These are phyloP conservation scores for Barbus barbus DNA, from an alignment of 2,113 vertebrate genomes.

Conservation along the genomic window DNA sequence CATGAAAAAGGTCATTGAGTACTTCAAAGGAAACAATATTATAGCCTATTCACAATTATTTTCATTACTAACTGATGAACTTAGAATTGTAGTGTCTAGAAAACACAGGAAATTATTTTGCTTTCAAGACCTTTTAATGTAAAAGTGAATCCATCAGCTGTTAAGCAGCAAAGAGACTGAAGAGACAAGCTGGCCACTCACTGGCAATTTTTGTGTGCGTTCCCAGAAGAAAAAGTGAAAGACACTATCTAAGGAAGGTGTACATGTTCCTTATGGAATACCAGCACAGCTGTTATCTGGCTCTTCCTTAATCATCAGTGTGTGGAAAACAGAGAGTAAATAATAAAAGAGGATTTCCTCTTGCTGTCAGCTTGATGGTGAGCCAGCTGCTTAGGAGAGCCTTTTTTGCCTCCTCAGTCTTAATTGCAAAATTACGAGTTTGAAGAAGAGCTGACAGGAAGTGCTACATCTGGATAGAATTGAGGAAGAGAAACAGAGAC, in stretches of 20 bases:
- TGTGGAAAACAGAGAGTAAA: slow-evolving; percentile 41
- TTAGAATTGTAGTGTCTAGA: too few species aligned
- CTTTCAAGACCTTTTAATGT: background rate
- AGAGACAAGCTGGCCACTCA: background rate
- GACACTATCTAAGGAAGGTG: background rate
- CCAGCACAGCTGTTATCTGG: slow-evolving; percentile 3
- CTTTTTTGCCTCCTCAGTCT: slow-evolving; percentile 55
- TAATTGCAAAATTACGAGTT: slow-evolving; percentile 66
- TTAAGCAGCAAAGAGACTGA: background rate
- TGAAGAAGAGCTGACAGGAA: slow-evolving; percentile 22
- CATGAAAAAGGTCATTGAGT: too few species aligned
- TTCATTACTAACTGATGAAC: too few species aligned
- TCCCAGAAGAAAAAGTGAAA: background rate
- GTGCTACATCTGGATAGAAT: background rate
- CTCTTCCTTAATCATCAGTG: slow-evolving; percentile 44
- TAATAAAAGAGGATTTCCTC: slow-evolving; percentile 57
- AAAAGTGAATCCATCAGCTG: background rate
- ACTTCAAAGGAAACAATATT: too few species aligned
- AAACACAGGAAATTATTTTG: background rate
- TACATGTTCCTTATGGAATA: slow-evolving; percentile 15
- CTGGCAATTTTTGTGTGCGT: background rate
- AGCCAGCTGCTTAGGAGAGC: slow-evolving; percentile 54
- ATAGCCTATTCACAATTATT: too few species aligned
- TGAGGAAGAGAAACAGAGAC: background rate
- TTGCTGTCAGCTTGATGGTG: slow-evolving; percentile 42